A percentile compares a stretch with the other conserved stretches of the same genome.
Evolutionary conservation across 2,113 vertebrate species (phyloP).

Genomic region (Blennius ocellaris): DNA sequence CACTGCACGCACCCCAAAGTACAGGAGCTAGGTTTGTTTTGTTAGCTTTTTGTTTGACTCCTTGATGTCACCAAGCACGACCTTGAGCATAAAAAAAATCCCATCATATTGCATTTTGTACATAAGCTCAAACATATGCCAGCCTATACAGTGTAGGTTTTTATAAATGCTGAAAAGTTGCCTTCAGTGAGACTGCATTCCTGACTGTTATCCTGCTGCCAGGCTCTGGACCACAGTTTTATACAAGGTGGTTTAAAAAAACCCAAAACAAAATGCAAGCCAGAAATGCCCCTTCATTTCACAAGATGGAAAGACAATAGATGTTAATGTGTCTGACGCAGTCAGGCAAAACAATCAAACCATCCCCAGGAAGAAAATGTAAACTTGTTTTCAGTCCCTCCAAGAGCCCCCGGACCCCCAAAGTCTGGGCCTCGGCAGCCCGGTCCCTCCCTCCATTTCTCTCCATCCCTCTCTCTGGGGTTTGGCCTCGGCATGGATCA

Average conservation of each 20-base stretch:
- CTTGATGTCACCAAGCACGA: conserved; percentile 9
- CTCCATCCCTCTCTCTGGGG: conserved; percentile 56
- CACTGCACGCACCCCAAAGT: neutral
- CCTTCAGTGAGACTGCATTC: conserved; percentile 59
- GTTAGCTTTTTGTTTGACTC: neutral
- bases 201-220: conserved; percentile 64
- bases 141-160: conserved; percentile 33
- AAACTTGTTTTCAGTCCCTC: conserved; percentile 53
- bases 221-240: conserved; percentile 64
- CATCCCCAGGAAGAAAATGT: conserved; percentile 57
- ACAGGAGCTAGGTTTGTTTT: neutral
- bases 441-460: conserved; percentile 33
- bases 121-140: conserved; percentile 32
- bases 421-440: conserved; percentile 35
- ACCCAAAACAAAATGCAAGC: too few species aligned
- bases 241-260: conserved; percentile 70
- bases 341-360: conserved; percentile 64
- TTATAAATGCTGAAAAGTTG: conserved; percentile 40
- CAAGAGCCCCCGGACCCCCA: conserved; percentile 30
- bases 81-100: conserved; percentile 15
- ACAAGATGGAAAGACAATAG: conserved; percentile 68
- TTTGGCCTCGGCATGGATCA: conserved; percentile 66
- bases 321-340: conserved; percentile 57
- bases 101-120: conserved; percentile 10
- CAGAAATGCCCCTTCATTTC: conserved; percentile 68